These are phyloP conservation scores for Anastrepha ludens DNA, from an alignment of 1,140 invertebrate species.

Conservation along the genomic window DNA sequence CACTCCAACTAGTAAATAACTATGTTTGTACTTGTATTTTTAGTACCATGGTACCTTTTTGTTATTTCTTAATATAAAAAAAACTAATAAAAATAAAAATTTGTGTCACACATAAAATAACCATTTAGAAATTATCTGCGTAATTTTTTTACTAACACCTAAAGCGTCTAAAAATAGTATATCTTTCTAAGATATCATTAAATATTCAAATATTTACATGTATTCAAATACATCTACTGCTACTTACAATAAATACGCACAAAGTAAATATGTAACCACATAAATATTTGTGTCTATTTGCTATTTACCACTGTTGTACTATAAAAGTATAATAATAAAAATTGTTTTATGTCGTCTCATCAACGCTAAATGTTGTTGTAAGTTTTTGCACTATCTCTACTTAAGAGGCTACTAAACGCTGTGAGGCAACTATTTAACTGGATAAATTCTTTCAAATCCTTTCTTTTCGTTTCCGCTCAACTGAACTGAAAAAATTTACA, in stretches of 20 bases:
- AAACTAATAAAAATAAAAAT: neutral
- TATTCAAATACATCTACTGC: neutral
- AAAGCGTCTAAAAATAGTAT: neutral
- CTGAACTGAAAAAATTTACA: slow-evolving; percentile 5
- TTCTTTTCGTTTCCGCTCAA: slow-evolving; percentile 52
- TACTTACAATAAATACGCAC: neutral
- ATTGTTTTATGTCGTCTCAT: slow-evolving; percentile 50
- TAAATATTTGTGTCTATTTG: slow-evolving; percentile 24
- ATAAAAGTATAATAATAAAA: neutral
- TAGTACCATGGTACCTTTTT: neutral
- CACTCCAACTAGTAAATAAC: too few species aligned
- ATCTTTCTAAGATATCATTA: neutral
- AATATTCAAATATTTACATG: neutral
- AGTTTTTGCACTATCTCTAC: slow-evolving; percentile 42
- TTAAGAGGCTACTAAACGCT: neutral
- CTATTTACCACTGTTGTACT: slow-evolving; percentile 29
- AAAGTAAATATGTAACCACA: slow-evolving; percentile 9
- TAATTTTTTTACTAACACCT: neutral
- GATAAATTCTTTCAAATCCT: slow-evolving; percentile 27
- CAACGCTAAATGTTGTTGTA: slow-evolving; percentile 51
- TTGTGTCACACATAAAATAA: neutral
- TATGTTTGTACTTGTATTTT: too few species aligned
- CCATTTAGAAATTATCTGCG: neutral
- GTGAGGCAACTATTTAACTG: neutral
- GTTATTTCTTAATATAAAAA: neutral